Evolutionary conservation across 2,797 vertebrate species (phyloP).

Genomic region (Sebastolobus altivelis): DNA sequence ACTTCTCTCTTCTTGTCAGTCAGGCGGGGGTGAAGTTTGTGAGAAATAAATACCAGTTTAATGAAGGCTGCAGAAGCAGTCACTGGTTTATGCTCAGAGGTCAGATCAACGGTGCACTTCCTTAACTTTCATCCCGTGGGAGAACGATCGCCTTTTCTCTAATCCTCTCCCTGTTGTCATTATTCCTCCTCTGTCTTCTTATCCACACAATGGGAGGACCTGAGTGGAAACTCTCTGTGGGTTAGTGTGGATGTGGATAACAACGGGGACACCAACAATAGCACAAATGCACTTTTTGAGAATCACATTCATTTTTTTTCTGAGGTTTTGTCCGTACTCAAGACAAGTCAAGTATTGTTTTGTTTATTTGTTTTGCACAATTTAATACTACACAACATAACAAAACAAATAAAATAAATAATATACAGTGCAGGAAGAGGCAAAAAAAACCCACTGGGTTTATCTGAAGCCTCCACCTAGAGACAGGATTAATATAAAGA

Average conservation of each 20-base stretch:
- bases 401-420: too few relatives aligned
- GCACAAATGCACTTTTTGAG: background rate
- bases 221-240: slow-evolving; percentile 39
- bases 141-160: slow-evolving; percentile 44
- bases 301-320: background rate
- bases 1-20: slow-evolving; percentile 29
- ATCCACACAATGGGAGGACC: slow-evolving; percentile 20
- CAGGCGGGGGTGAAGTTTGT: slow-evolving; percentile 21
- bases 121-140: slow-evolving; percentile 5
- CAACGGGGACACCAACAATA: background rate
- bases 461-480: too few relatives aligned
- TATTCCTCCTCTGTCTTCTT: slow-evolving; percentile 51
- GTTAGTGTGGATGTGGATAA: background rate
- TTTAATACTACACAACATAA: too few relatives aligned
- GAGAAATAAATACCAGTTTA: slow-evolving; percentile 36
- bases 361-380: too few relatives aligned
- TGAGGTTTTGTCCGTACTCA: background rate
- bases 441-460: too few relatives aligned
- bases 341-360: background rate
- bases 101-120: background rate
- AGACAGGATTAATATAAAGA: too few relatives aligned
- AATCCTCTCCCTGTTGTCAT: slow-evolving; percentile 57
- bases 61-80: slow-evolving; percentile 10
- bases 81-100: slow-evolving; percentile 4
- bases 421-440: too few relatives aligned